Conservation (phyloP, 2,113 vertebrate species). For the Microcebus jonahi region DNA sequence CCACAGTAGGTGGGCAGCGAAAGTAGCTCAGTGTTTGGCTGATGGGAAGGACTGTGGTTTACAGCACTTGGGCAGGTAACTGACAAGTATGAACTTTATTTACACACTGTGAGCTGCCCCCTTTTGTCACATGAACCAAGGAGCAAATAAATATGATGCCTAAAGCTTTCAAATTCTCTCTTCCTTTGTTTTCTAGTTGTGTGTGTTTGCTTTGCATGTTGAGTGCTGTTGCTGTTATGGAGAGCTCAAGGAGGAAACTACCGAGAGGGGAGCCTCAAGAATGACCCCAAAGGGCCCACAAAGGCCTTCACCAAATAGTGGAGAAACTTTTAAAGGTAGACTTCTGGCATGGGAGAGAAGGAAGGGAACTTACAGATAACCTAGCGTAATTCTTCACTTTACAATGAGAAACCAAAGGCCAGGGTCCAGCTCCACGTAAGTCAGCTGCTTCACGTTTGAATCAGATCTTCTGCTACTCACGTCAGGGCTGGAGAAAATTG, state of each 20-base stretch:
- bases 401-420: background rate
- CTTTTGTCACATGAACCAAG: background rate
- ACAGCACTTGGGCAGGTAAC: background rate
- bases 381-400: background rate
- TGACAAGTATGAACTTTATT: background rate
- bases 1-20: accelerated
- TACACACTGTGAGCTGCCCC: background rate
- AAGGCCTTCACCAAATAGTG: background rate
- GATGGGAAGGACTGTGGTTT: too few relatives aligned
- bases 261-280: background rate
- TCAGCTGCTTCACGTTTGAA: background rate
- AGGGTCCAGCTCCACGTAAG: background rate
- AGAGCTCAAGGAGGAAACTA: background rate
- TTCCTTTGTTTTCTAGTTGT: background rate
- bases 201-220: background rate
- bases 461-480: background rate
- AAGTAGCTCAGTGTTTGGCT: background rate
- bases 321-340: background rate
- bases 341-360: background rate
- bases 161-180: background rate
- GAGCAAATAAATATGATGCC: background rate
- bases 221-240: background rate
- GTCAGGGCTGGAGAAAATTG: background rate
- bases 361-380: background rate
- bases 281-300: background rate